These are phyloP conservation scores for Nettapus auritus DNA, from an alignment of 2,113 vertebrate species.

Conservation along the genomic window DNA sequence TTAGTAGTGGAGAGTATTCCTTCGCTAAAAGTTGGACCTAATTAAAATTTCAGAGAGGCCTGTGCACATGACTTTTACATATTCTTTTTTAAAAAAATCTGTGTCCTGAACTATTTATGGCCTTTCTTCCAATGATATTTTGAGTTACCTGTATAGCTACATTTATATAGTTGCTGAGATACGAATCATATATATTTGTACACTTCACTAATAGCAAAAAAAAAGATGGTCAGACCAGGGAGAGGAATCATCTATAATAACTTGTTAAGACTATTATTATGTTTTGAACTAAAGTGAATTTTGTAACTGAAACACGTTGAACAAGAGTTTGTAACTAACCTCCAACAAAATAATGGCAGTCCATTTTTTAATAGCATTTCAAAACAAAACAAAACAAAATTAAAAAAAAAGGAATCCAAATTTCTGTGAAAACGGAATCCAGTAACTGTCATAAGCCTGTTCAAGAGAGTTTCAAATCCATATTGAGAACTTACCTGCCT, in stretches of 20 bases:
- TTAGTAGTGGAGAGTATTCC: not conserved
- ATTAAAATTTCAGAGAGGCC: not conserved
- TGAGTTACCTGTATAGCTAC: not conserved
- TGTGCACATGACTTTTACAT: not conserved
- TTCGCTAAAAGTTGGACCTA: not conserved
- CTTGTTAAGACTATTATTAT: not conserved
- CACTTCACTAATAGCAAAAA: not conserved
- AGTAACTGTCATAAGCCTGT: not conserved
- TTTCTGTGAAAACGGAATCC: not conserved
- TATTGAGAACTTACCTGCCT: not conserved
- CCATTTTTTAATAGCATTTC: not conserved
- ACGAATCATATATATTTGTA: not conserved
- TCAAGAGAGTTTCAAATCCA: not conserved
- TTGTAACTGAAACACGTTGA: not conserved
- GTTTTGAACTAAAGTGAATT: not conserved
- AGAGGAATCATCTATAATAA: not conserved
- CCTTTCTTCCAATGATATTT: not conserved
- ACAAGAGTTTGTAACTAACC: not conserved
- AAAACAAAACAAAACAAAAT: not conserved
- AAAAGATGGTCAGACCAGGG: not conserved
- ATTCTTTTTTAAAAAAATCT: not conserved
- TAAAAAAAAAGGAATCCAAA: too few species aligned
- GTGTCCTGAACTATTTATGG: not conserved
- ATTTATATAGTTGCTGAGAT: not conserved
- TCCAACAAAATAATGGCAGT: not conserved